Base-by-base conservation (phyloP, 2,888 invertebrate species). In the Griposia aprilina region DNA sequence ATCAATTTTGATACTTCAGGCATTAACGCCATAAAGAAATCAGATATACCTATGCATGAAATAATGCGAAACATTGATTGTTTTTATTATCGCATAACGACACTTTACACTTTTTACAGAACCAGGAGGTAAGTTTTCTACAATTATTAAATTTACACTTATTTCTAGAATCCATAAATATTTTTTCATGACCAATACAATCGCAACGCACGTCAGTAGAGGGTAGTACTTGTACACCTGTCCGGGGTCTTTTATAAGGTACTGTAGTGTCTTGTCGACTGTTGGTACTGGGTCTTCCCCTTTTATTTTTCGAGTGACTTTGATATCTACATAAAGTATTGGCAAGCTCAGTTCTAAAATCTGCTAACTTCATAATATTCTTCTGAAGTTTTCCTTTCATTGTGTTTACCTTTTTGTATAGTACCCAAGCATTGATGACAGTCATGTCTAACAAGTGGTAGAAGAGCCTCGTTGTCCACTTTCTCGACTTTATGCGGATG, bases 271-370 rank as follows among this genome's bases (percentile, higher is more conserved):
- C 71, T 65, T 66, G 85, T 89, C 88, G 82, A 88, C 89, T 66
- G 23, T 41, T 63, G 66, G 50, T 83, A 89, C 88, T 89, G 76
- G 90, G 90, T 87, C 90, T 89, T 81, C 90, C 89, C 81, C 89
- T 90, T 89, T 89, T 90, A 87, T 88, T 90, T 85, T 90, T 77
- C 20, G 85, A 85, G 77, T 80, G 83, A 87, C 84, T 90, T 90
- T 88, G 85, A 89, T 89, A 90, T 79, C 83, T 81, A 88, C 89
- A 89, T 85, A 89, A 88, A 80, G 88, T 89, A n/a, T n/a, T 88
- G 72, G 90, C 90, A 87, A 90, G 87, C 85, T 91, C 89, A 82
- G 89, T 89, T 89, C 90, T 89, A 81, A 89, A 91, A 76, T 89
- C 89, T 77, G 89, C 90, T 88, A 91, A 90, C 83, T 89, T 88